A percentile compares a stretch with the other conserved stretches of the same genome.
phyloP scores from a whole-genome alignment of 2,797 vertebrate species.

The Clamator glandarius region DNA sequence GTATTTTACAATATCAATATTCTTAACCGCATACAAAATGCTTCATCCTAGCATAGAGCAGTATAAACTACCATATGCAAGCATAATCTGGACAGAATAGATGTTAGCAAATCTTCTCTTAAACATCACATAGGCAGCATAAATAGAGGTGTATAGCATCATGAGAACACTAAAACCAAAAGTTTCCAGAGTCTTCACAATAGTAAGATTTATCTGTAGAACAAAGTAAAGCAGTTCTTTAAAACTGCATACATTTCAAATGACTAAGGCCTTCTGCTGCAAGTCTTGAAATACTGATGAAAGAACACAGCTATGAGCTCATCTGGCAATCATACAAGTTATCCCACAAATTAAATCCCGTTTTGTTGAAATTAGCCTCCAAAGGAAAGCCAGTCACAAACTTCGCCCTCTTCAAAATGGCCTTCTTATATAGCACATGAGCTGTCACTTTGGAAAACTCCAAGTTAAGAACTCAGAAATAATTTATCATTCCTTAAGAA shows the following conservation, averaged over 20 bases:
- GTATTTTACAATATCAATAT: background rate
- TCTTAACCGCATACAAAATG: fast-evolving
- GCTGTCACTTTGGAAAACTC: background rate
- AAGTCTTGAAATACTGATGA: background rate
- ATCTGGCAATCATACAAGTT: background rate
- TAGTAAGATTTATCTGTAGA: background rate
- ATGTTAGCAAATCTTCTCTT: background rate
- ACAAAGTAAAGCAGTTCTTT: background rate
- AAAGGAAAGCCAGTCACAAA: background rate
- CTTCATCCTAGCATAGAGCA: background rate
- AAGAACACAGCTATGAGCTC: background rate
- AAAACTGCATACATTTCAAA: background rate
- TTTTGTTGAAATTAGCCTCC: background rate
- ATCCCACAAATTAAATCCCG: background rate
- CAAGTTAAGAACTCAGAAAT: background rate
- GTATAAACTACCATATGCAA: background rate
- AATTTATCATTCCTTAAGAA: background rate
- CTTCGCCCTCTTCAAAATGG: background rate
- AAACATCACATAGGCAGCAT: background rate
- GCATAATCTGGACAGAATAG: background rate
- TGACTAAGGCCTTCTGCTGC: background rate
- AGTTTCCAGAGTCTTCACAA: background rate
- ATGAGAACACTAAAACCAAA: background rate
- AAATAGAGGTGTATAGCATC: background rate
- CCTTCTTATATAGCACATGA: background rate